phyloP scores from a whole-genome alignment of 2,888 invertebrate species.

The Allygus modestus region DNA sequence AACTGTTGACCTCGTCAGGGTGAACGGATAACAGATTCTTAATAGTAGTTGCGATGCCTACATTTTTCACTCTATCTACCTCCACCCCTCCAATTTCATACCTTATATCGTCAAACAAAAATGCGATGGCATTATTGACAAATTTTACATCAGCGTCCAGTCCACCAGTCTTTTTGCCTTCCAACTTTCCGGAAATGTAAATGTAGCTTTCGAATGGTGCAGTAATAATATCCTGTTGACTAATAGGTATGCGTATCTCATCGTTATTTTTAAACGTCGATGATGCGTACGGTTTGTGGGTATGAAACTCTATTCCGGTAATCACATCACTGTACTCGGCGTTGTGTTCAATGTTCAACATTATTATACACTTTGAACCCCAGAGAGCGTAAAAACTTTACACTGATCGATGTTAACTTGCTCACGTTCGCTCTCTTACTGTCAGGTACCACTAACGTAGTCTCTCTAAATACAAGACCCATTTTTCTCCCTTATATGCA shows the following conservation, averaged over 20 bases:
- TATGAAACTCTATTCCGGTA: slow-evolving; percentile 5
- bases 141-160: neutral
- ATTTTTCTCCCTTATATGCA: neutral
- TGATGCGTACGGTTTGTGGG: slow-evolving; percentile 35
- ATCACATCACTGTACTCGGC: neutral
- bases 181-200: neutral
- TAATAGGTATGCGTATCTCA: slow-evolving; percentile 14
- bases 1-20: neutral
- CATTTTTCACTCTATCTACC: neutral
- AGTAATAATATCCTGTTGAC: slow-evolving; percentile 2
- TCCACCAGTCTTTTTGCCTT: neutral
- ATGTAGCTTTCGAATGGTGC: slow-evolving; percentile 9
- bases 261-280: slow-evolving; percentile 9
- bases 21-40: neutral
- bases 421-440: neutral
- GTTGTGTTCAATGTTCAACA: neutral
- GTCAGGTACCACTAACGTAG: neutral
- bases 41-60: slow-evolving; percentile 17
- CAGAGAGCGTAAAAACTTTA: neutral
- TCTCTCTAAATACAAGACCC: slow-evolving; percentile 15
- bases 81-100: slow-evolving; percentile 27
- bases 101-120: slow-evolving; percentile 34
- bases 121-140: slow-evolving; percentile 21
- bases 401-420: neutral
- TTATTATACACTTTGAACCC: neutral